Conservation (phyloP, 2,797 vertebrate species). For the Triplophysa yarkandensis region DNA sequence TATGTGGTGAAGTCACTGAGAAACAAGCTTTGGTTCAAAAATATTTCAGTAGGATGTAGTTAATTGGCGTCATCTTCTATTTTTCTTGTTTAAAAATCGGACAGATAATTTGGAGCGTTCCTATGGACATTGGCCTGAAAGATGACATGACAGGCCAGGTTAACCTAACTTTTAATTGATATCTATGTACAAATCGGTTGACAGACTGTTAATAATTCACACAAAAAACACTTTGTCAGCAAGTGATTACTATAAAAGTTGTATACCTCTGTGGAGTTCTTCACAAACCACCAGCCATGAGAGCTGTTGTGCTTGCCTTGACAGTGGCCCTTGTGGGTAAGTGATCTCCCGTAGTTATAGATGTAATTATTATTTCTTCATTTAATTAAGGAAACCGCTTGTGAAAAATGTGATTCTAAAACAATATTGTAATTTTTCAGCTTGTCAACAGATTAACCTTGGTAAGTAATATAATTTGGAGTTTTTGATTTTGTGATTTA, state of each 20-base stretch:
- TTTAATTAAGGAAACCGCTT: no score
- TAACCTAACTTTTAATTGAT: constrained; percentile 47
- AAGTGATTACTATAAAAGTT: constrained; percentile 43
- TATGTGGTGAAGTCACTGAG: no score
- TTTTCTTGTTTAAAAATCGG: no score
- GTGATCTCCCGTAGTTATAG: constrained; percentile 16
- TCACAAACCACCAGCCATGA: constrained; percentile 57
- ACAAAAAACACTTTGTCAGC: constrained; percentile 6
- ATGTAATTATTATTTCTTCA: no score
- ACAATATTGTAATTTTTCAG: constrained; percentile 60
- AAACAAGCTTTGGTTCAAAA: no score
- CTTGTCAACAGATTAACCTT: constrained; percentile 59
- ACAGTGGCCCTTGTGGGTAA: constrained; percentile 66
- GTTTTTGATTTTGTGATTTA: no score
- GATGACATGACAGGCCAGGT: constrained; percentile 15
- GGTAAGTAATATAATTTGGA: constrained; percentile 63
- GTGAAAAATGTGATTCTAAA: background rate
- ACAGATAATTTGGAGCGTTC: no score
- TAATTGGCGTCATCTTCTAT: no score
- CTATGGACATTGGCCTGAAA: constrained; percentile 29
- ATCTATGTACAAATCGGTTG: constrained; percentile 6
- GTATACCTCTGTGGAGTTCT: background rate
- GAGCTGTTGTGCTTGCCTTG: constrained; percentile 59
- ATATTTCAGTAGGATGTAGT: no score
- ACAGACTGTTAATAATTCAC: constrained; percentile 52